phyloP scores from a whole-genome alignment of 1,140 invertebrate genomes.

The Megathymus violae region DNA sequence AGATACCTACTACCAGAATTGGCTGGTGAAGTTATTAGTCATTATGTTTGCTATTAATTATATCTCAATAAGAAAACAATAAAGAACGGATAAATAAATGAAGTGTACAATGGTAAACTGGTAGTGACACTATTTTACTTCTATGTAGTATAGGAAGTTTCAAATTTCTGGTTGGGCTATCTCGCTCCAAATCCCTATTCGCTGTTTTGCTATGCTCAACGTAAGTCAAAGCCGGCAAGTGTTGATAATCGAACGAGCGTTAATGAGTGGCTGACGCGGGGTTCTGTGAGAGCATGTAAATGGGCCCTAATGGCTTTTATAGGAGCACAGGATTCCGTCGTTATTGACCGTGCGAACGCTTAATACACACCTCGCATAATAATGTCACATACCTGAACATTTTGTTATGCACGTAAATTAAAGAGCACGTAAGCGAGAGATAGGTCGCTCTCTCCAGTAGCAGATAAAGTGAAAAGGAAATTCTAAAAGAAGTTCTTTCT shows the following conservation, averaged over 20 bases:
- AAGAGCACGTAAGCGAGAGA: no score
- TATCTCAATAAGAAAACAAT: no score
- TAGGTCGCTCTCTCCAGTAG: no score
- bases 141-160: no score
- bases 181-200: conserved; percentile 17
- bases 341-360: conserved; percentile 14
- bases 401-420: background rate
- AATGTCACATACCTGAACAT: background rate
- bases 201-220: conserved; percentile 24
- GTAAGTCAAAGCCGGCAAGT: conserved; percentile 29
- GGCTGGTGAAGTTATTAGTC: no score
- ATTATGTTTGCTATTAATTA: no score
- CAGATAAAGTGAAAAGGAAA: no score
- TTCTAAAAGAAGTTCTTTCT: no score
- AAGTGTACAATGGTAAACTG: no score
- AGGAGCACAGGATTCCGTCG: conserved; percentile 14
- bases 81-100: no score
- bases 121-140: no score
- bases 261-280: conserved; percentile 30
- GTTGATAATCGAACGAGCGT: conserved; percentile 33
- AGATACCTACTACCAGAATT: no score
- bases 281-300: conserved; percentile 35
- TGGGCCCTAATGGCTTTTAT: conserved; percentile 30
- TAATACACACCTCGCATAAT: conserved; percentile 18
- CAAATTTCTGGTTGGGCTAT: background rate